Evolutionary conservation across 2,113 vertebrate genomes (phyloP).

Genomic region (Orycteropus afer): DNA sequence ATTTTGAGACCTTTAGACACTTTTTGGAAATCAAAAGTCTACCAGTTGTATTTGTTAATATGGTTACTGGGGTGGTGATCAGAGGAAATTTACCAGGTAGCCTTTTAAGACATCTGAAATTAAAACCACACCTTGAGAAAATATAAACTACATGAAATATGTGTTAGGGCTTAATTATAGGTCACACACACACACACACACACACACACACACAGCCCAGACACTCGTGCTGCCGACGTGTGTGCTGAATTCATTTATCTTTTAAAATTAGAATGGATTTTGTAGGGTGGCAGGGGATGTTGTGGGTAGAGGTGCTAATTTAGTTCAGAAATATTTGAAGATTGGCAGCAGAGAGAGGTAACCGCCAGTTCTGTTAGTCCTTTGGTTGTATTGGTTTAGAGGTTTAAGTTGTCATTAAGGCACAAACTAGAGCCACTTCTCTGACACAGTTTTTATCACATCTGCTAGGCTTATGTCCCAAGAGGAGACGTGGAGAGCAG

Average conservation of each 20-base stretch:
- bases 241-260: conserved; percentile 78
- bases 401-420: conserved; percentile 90
- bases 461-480: conserved; percentile 88
- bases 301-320: conserved; percentile 82
- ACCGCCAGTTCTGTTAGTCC: conserved; percentile 78
- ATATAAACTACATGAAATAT: conserved; percentile 59
- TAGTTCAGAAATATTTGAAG: conserved; percentile 76
- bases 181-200: not conserved
- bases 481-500: conserved; percentile 84
- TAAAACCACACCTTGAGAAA: conserved; percentile 45
- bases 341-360: conserved; percentile 76
- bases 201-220: not conserved
- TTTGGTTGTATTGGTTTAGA: conserved; percentile 87
- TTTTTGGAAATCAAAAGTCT: conserved; percentile 54
- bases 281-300: conserved; percentile 59
- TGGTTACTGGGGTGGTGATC: conserved; percentile 37
- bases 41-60: conserved; percentile 6
- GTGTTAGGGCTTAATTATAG: conserved; percentile 63
- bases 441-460: conserved; percentile 88
- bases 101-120: conserved; percentile 62
- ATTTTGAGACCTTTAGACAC: conserved; percentile 42
- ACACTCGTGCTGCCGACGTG: conserved; percentile 25
- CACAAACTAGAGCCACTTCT: conserved; percentile 87
- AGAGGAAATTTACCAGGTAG: conserved; percentile 21
- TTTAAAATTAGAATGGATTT: conserved; percentile 80